These are phyloP conservation scores for Progne subis DNA, from an alignment of 2,113 vertebrate species.

Conservation along the genomic window DNA sequence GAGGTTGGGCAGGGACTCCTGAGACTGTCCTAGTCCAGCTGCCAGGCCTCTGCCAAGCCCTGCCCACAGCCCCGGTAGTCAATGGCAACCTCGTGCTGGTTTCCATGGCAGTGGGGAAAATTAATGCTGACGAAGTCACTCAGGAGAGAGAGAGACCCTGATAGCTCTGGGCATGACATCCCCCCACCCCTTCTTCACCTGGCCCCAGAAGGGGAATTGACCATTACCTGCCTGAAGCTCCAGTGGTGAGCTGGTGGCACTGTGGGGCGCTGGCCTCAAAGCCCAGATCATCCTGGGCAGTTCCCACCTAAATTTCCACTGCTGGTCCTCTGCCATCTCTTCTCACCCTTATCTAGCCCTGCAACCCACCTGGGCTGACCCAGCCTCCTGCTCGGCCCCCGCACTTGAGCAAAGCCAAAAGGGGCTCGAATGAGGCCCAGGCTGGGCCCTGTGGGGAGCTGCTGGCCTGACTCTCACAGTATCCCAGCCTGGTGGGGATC, in stretches of 20 bases:
- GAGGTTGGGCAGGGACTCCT: neutral
- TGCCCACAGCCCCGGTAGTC: neutral
- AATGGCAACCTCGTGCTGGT: slow-evolving; percentile 5
- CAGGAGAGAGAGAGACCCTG: neutral
- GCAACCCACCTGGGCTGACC: neutral
- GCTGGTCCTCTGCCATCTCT: neutral
- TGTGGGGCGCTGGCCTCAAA: neutral
- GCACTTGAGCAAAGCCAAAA: neutral
- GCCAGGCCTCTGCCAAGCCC: neutral
- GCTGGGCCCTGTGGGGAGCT: neutral
- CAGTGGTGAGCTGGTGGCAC: neutral
- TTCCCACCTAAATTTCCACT: neutral
- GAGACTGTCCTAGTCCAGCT: neutral
- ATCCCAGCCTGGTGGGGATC: neutral
- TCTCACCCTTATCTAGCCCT: neutral
- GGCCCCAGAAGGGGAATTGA: fast-evolving
- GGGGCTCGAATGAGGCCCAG: fast-evolving
- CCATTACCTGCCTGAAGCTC: neutral
- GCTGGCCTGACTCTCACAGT: fast-evolving
- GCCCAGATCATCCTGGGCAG: neutral
- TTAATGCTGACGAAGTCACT: neutral
- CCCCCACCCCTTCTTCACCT: neutral
- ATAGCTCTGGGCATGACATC: neutral
- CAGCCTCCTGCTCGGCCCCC: fast-evolving
- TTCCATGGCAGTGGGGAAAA: slow-evolving; percentile 50